Percentiles rank a stretch among this genome's conserved stretches.
phyloP scores from a whole-genome alignment of 2,113 vertebrate species.

The Circaetus cinerascens region DNA sequence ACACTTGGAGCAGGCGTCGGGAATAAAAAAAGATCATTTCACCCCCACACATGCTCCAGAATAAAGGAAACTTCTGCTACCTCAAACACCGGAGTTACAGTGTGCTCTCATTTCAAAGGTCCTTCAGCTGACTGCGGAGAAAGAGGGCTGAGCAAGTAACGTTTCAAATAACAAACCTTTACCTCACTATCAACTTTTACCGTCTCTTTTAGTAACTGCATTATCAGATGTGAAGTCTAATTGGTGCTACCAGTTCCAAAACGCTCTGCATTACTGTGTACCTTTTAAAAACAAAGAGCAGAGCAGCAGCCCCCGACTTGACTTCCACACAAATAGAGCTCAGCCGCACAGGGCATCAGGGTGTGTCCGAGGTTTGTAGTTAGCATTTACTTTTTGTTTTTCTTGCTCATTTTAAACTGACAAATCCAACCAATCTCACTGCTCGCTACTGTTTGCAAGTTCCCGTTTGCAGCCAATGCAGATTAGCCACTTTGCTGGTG shows the following conservation, averaged over 20 bases:
- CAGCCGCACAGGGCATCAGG: background rate
- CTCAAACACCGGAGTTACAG: background rate
- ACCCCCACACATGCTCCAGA: fast-evolving
- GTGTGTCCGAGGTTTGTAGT: background rate
- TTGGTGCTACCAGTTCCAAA: background rate
- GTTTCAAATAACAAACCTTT: background rate
- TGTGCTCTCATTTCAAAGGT: background rate
- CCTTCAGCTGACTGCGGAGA: background rate
- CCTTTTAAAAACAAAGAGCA: background rate
- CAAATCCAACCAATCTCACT: background rate
- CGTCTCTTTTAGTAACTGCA: background rate
- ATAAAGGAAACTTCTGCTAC: background rate
- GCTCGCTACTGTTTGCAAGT: background rate
- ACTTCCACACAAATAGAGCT: background rate
- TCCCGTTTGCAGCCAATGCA: background rate
- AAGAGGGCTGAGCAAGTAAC: background rate
- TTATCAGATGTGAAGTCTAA: background rate
- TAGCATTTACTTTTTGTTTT: background rate
- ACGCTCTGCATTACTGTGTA: background rate
- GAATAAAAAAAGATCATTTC: background rate
- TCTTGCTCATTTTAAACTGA: background rate
- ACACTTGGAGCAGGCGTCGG: too few species aligned
- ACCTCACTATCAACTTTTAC: background rate
- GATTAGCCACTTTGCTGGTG: conserved; percentile 44
- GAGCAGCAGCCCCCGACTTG: background rate